Conservation (phyloP, 2,888 invertebrate species). For the Slavum lentiscoides region DNA sequence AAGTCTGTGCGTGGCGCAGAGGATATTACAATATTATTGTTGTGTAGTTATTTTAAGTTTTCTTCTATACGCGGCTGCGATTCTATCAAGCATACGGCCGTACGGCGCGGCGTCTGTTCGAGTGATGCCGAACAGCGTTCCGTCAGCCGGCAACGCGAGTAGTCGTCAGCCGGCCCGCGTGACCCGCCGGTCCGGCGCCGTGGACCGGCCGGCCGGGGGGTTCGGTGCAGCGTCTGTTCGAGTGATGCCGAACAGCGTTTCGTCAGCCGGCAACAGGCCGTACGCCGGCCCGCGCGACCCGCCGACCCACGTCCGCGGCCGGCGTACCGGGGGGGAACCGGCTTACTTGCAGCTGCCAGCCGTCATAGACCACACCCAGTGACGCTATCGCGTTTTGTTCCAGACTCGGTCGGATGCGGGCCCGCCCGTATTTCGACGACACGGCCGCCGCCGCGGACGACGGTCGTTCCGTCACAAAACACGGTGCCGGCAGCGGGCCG, state of each 20-base stretch:
- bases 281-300: neutral
- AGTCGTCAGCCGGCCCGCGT: neutral
- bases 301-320: neutral
- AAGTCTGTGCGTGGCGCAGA: too few relatives aligned
- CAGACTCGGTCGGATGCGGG: neutral
- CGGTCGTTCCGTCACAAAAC: slow-evolving; percentile 18
- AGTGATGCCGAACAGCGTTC: slow-evolving; percentile 38
- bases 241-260: slow-evolving; percentile 39
- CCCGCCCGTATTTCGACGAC: neutral
- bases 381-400: slow-evolving; percentile 36
- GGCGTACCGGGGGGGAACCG: neutral
- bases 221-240: neutral
- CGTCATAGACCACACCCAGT: slow-evolving; percentile 22
- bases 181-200: neutral
- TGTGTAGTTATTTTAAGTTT: too few relatives aligned
- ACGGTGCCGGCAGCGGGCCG: neutral
- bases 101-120: neutral
- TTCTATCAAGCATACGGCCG: slow-evolving; percentile 16
- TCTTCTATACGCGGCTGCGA: too few relatives aligned
- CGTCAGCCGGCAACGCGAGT: slow-evolving; percentile 25
- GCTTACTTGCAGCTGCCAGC: slow-evolving; percentile 44
- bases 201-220: fast-evolving
- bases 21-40: too few relatives aligned
- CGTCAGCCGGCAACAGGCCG: slow-evolving; percentile 27
- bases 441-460: neutral